Evolutionary conservation across 2,113 vertebrate species (phyloP).

Genomic region (Kobus ellipsiprymnus): DNA sequence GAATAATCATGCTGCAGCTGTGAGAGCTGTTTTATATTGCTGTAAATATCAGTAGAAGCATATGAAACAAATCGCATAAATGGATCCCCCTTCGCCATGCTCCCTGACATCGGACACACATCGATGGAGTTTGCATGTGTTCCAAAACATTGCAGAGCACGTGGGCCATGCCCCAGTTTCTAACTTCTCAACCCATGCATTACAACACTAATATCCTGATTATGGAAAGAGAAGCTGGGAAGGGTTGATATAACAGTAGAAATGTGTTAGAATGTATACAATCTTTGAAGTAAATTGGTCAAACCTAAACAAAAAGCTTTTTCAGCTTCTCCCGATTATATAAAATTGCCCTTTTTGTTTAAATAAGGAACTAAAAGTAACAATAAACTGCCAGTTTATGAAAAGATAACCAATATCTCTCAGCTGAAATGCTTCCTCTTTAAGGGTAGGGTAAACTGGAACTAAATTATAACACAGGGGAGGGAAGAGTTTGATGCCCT

Average conservation of each 20-base stretch:
- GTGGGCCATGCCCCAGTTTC: too few species aligned
- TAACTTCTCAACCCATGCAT: neutral
- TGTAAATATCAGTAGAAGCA: too few species aligned
- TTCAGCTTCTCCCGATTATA: neutral
- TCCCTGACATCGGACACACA: too few species aligned
- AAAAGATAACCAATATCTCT: neutral
- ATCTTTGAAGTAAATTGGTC: neutral
- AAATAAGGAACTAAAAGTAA: neutral
- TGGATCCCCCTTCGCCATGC: fast-evolving
- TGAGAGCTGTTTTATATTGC: neutral
- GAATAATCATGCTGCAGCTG: neutral
- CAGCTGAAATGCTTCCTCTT: neutral
- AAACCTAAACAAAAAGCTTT: neutral
- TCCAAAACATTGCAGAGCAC: neutral
- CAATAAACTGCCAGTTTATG: neutral
- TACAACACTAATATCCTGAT: neutral
- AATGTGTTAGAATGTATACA: neutral
- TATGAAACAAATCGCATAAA: neutral
- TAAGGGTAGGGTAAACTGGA: neutral
- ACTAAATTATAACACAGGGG: neutral
- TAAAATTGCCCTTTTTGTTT: neutral
- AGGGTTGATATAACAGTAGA: neutral
- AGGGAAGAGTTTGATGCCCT: neutral
- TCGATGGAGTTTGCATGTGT: too few species aligned
- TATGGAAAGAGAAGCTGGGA: neutral